Conservation (phyloP, 2,888 invertebrate genomes). For the Hydriomena furcata region DNA sequence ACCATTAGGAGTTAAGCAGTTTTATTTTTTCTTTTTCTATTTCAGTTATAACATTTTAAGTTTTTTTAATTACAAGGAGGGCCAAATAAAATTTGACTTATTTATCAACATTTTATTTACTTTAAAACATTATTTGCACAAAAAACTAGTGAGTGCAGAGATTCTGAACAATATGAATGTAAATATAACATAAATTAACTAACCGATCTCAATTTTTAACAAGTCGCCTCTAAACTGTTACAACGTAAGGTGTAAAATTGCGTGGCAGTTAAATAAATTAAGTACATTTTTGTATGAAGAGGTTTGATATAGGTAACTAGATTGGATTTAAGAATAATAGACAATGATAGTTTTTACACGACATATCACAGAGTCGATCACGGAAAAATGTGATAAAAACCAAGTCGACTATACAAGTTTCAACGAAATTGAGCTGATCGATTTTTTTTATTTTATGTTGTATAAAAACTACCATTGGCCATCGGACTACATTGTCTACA, state of each 20-base stretch:
- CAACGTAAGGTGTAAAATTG: conserved; percentile 33
- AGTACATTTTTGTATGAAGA: conserved; percentile 47
- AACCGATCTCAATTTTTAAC: conserved; percentile 43
- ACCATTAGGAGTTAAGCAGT: no score
- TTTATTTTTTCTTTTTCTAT: no score
- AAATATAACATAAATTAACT: conserved; percentile 45
- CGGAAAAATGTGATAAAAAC: no score
- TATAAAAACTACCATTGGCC: not conserved
- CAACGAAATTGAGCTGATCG: no score
- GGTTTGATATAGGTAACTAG: conserved; percentile 33
- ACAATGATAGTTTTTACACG: not conserved
- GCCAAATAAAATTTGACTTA: conserved; percentile 19
- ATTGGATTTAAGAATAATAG: conserved; percentile 6
- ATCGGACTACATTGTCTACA: not conserved
- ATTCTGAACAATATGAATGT: conserved; percentile 51
- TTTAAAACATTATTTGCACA: conserved; percentile 51
- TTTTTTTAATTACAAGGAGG: no score
- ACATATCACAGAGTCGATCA: not conserved
- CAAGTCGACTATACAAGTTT: no score
- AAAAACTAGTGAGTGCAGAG: conserved; percentile 60
- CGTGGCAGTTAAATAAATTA: conserved; percentile 38
- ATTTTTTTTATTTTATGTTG: not conserved
- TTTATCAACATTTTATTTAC: conserved; percentile 38
- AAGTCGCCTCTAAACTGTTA: conserved; percentile 29
- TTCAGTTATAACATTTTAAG: no score